Conservation (phyloP, 2,797 vertebrate species). For the Mycteria americana region DNA sequence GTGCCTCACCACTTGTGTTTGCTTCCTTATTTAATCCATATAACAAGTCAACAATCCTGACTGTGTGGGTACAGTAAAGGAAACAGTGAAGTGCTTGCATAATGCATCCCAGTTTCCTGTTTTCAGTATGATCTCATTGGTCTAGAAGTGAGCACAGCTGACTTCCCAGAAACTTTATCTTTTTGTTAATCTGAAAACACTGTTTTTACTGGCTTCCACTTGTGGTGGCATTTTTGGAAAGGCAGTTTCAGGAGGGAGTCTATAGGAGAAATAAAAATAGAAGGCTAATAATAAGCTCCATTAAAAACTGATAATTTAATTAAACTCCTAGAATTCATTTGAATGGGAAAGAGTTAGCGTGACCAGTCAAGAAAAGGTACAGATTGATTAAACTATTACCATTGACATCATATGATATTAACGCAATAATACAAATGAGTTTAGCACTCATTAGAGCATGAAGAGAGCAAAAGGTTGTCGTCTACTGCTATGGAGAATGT, state of each 20-base stretch:
- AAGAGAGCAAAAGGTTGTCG: constrained; percentile 5
- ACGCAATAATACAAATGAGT: neutral
- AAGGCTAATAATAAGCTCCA: neutral
- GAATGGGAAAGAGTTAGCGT: neutral
- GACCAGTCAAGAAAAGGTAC: neutral
- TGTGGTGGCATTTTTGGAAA: neutral
- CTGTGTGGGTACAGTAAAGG: neutral
- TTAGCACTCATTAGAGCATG: neutral
- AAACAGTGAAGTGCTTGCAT: neutral
- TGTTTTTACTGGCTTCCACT: neutral
- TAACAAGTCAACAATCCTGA: neutral
- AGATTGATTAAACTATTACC: neutral
- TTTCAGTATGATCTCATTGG: neutral
- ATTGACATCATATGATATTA: neutral
- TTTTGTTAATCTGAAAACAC: neutral
- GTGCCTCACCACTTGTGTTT: neutral
- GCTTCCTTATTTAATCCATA: neutral
- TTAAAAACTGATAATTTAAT: neutral
- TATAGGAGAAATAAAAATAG: neutral
- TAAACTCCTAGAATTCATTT: neutral
- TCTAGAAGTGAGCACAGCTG: neutral
- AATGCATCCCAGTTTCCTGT: neutral
- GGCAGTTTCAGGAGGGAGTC: neutral
- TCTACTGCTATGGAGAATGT: neutral
- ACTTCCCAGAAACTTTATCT: neutral